Percentiles rank a stretch among this genome's conserved stretches.
phyloP scores from a whole-genome alignment of 2,797 vertebrate species.

The Acanthurus lineatus region DNA sequence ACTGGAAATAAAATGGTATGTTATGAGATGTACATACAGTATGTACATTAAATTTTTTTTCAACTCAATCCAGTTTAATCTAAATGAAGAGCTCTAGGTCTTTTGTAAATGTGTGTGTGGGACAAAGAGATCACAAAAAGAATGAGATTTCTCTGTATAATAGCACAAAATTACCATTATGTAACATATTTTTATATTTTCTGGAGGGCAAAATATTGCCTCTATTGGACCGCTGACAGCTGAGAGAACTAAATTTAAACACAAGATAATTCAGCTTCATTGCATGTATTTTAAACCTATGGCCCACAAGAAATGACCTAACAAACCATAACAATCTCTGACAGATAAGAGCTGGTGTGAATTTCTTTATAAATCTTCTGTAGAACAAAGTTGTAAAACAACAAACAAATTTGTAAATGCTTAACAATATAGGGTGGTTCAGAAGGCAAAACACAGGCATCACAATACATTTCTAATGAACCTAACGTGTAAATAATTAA shows the following conservation, averaged over 20 bases:
- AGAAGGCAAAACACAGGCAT: constrained; percentile 7
- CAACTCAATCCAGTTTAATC: neutral
- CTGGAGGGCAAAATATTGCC: neutral
- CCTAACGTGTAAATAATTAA: neutral
- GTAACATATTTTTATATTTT: constrained; percentile 5
- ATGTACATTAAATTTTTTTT: constrained; percentile 6
- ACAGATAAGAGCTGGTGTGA: neutral
- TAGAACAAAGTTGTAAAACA: neutral
- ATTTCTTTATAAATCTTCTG: neutral
- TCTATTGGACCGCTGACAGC: neutral
- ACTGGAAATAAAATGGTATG: neutral
- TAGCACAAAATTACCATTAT: constrained; percentile 5
- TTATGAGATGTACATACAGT: constrained; percentile 7
- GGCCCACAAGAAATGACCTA: neutral
- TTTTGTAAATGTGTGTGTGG: neutral
- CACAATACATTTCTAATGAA: neutral
- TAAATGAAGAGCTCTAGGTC: neutral
- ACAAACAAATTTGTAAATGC: constrained; percentile 22
- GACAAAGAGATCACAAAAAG: neutral
- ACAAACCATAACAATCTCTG: neutral
- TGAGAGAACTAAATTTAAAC: neutral
- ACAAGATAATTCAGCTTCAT: neutral
- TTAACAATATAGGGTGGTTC: neutral
- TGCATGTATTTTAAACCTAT: neutral
- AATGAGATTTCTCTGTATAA: neutral